Evolutionary conservation across 2,888 invertebrate species (phyloP).

Genomic region (Andrena bucephala): DNA sequence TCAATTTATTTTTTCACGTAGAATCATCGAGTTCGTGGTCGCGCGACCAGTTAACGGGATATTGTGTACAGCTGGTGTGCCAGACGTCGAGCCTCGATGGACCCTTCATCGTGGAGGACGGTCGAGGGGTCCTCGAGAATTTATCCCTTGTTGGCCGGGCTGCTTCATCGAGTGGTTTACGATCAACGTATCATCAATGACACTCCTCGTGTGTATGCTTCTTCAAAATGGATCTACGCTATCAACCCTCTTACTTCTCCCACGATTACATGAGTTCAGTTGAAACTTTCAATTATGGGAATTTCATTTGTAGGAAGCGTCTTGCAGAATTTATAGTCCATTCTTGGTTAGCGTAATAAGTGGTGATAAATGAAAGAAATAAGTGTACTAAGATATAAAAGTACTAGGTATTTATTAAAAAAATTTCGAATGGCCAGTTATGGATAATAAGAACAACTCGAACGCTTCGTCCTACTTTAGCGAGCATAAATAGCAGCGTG

Average conservation of each 20-base stretch:
- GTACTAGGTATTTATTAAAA: neutral
- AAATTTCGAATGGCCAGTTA: neutral
- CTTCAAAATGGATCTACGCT: slow-evolving; percentile 3
- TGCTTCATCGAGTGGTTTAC: slow-evolving; percentile 32
- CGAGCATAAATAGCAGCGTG: slow-evolving; percentile 56
- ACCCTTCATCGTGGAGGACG: slow-evolving; percentile 34
- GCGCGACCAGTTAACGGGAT: neutral
- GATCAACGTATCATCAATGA: slow-evolving; percentile 37
- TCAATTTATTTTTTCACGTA: neutral
- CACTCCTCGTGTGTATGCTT: slow-evolving; percentile 20
- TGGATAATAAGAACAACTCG: slow-evolving; percentile 42
- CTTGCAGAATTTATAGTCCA: too few relatives aligned
- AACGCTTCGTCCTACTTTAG: slow-evolving; percentile 65
- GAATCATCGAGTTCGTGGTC: neutral
- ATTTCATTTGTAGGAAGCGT: neutral
- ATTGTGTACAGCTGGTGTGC: neutral
- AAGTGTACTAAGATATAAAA: too few relatives aligned
- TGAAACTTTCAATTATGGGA: neutral
- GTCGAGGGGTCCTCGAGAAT: slow-evolving; percentile 34
- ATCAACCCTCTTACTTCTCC: neutral
- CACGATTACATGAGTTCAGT: neutral
- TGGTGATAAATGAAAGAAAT: too few relatives aligned
- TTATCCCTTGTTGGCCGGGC: slow-evolving; percentile 42
- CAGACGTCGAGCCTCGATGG: slow-evolving; percentile 23
- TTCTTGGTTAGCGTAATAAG: too few relatives aligned